Evolutionary conservation across 1,140 invertebrate genomes (phyloP).

Genomic region (Schlechtendalia chinensis): DNA sequence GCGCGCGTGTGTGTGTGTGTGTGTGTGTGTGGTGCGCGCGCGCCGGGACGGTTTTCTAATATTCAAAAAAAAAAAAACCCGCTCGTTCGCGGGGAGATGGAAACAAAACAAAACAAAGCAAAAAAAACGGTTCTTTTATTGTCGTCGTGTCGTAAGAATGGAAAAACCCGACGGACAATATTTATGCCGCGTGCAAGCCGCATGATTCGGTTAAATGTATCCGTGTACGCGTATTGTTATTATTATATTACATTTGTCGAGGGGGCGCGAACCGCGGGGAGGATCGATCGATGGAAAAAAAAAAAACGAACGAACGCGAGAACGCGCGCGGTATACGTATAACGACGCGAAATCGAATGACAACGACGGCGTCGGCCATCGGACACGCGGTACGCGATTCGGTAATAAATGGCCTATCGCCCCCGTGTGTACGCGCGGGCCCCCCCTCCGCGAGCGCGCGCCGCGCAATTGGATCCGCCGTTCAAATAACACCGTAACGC

Average conservation of each 20-base stretch:
- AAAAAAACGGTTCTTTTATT: slow-evolving; percentile 46
- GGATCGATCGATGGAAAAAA: background rate
- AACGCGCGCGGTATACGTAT: background rate
- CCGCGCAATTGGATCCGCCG: background rate
- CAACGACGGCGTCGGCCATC: slow-evolving; percentile 10
- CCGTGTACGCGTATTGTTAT: background rate
- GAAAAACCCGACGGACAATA: slow-evolving; percentile 7
- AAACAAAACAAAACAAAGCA: too few species aligned
- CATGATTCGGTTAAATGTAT: slow-evolving; percentile 47
- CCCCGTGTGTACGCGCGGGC: background rate
- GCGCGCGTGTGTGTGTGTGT: too few species aligned
- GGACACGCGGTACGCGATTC: too few species aligned
- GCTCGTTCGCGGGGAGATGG: background rate
- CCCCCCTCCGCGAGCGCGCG: background rate
- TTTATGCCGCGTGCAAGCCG: background rate
- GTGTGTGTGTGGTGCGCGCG: too few species aligned
- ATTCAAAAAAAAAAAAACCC: slow-evolving; percentile 45
- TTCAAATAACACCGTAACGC: slow-evolving; percentile 3
- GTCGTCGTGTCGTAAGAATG: background rate
- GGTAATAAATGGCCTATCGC: slow-evolving; percentile 19
- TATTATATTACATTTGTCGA: background rate
- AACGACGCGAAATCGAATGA: slow-evolving; percentile 21
- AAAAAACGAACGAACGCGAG: background rate
- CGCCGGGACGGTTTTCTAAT: slow-evolving; percentile 30
- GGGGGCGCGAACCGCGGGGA: slow-evolving; percentile 29